Percentiles rank a stretch among this genome's conserved stretches.
phyloP scores from a whole-genome alignment of 2,113 vertebrate species.

The Calypte anna region DNA sequence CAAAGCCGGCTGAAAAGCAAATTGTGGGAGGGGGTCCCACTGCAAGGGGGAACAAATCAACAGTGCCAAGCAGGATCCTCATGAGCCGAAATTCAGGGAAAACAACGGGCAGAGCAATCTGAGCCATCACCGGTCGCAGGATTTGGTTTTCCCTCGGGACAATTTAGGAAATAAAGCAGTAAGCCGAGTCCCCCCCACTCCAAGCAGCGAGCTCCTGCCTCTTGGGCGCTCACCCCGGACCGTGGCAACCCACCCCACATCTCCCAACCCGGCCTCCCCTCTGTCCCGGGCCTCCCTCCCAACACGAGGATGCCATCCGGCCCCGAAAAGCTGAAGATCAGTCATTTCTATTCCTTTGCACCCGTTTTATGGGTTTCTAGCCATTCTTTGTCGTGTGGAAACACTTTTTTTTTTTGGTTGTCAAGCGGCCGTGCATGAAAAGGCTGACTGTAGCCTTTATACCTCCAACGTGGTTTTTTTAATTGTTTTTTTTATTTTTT shows the following conservation, averaged over 20 bases:
- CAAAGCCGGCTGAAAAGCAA: background rate
- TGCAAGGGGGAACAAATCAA: background rate
- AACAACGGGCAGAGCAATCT: background rate
- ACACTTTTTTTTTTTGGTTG: background rate
- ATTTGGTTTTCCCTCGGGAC: background rate
- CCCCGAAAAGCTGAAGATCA: background rate
- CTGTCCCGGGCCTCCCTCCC: too few relatives aligned
- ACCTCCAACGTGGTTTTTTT: accelerated
- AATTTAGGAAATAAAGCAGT: background rate
- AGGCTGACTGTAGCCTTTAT: background rate
- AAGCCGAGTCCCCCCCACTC: background rate
- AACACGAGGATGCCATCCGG: background rate
- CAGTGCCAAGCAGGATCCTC: background rate
- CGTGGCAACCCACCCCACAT: background rate
- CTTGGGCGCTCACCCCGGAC: background rate
- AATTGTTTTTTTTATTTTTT: accelerated
- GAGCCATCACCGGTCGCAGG: background rate
- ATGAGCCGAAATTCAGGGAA: background rate
- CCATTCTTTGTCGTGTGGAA: background rate
- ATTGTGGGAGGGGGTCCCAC: accelerated
- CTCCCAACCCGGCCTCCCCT: background rate
- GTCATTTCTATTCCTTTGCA: background rate
- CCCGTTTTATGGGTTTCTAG: background rate
- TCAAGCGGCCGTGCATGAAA: background rate
- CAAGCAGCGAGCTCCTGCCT: background rate